phyloP scores from a whole-genome alignment of 2,113 vertebrate species.

The Apistogramma diplotaenia region DNA sequence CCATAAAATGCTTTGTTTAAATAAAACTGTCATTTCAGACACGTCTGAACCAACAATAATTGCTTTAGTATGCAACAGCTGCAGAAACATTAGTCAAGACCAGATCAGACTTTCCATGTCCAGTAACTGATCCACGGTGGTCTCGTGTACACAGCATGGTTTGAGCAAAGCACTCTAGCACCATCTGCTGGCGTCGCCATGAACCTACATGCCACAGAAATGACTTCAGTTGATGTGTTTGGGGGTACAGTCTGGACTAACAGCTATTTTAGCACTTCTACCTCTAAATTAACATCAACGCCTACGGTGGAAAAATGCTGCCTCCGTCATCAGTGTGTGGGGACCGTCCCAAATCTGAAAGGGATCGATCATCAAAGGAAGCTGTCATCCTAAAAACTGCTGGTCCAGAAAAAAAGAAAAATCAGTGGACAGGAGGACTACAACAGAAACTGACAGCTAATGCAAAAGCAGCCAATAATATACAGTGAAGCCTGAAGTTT shows the following conservation, averaged over 20 bases:
- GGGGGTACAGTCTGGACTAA: not conserved
- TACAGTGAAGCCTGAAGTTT: too few relatives aligned
- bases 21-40: not conserved
- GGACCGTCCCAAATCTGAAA: not conserved
- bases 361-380: not conserved
- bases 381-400: not conserved
- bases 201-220: not conserved
- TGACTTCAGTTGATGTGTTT: too few relatives aligned
- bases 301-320: not conserved
- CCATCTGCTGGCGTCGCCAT: conserved; percentile 27
- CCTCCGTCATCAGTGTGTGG: not conserved
- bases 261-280: not conserved
- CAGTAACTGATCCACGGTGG: not conserved
- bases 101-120: not conserved
- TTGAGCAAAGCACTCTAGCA: not conserved
- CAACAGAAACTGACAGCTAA: not conserved
- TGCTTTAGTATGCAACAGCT: not conserved
- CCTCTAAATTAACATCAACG: not conserved
- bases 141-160: not conserved
- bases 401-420: too few relatives aligned
- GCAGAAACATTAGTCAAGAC: not conserved
- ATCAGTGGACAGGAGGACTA: not conserved
- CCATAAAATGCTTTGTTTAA: not conserved
- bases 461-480: not conserved
- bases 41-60: not conserved